phyloP scores from a whole-genome alignment of 2,797 vertebrate genomes.

The Dicrostonyx torquatus region DNA sequence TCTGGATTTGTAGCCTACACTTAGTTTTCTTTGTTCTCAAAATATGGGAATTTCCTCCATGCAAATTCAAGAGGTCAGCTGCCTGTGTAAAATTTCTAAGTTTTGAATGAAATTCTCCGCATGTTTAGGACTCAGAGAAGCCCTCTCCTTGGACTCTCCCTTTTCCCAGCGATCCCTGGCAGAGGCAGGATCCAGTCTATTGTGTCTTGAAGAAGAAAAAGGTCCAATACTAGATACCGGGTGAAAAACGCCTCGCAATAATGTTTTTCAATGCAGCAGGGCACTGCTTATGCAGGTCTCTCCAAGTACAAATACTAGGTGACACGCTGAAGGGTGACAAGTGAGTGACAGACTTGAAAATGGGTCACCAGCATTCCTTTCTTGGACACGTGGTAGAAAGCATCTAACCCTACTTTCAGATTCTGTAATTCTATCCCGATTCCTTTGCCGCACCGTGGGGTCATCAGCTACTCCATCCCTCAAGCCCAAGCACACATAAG shows the following conservation, averaged over 20 bases:
- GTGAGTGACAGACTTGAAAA: neutral
- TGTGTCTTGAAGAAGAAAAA: neutral
- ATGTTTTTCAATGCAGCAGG: neutral
- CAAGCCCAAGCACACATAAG: neutral
- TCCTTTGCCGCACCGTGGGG: neutral
- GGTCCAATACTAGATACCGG: neutral
- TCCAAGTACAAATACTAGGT: neutral
- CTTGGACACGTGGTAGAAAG: neutral
- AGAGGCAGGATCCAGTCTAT: neutral
- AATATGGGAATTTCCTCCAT: neutral
- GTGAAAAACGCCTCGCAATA: neutral
- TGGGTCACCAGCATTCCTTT: neutral
- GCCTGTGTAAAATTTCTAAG: neutral
- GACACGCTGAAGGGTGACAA: neutral
- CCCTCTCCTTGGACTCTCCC: neutral
- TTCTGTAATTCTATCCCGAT: neutral
- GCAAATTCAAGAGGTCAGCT: neutral
- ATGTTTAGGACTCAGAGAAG: neutral
- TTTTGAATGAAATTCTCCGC: constrained; percentile 36
- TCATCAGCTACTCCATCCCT: neutral
- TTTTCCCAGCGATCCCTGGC: fast-evolving
- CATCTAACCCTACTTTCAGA: neutral
- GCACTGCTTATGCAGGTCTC: neutral
- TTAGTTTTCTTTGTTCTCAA: constrained; percentile 61
- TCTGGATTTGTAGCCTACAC: constrained; percentile 49